phyloP scores from a whole-genome alignment of 1,140 invertebrate species.

The Trichonephila inaurata region DNA sequence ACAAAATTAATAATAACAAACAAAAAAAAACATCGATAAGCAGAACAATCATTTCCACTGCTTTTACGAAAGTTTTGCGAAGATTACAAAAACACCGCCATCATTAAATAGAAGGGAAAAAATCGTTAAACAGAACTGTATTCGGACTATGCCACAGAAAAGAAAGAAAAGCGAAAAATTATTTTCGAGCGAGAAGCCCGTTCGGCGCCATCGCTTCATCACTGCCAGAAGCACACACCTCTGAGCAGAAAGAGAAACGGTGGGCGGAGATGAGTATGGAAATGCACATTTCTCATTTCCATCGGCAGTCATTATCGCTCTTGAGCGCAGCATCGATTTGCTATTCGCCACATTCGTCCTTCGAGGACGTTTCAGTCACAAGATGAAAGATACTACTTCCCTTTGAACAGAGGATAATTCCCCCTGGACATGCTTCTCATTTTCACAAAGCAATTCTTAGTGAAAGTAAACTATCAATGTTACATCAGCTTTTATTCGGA shows the following conservation, averaged over 20 bases:
- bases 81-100: too few species aligned
- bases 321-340: background rate
- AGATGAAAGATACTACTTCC: background rate
- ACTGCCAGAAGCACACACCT: background rate
- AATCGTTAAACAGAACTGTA: background rate
- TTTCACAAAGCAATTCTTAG: too few species aligned
- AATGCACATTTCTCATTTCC: slow-evolving; percentile 4
- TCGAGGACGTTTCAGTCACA: background rate
- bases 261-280: slow-evolving; percentile 22
- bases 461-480: too few species aligned
- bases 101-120: background rate
- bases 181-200: too few species aligned
- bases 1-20: too few species aligned
- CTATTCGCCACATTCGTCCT: background rate
- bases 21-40: too few species aligned
- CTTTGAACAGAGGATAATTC: too few species aligned
- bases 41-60: too few species aligned
- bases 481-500: too few species aligned
- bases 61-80: too few species aligned
- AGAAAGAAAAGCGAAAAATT: background rate
- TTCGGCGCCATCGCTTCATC: slow-evolving; percentile 15
- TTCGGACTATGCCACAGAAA: background rate
- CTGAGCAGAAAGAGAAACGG: background rate
- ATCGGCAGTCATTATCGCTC: slow-evolving; percentile 28
- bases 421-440: too few species aligned